Percentiles rank a stretch among this genome's conserved stretches.
These are phyloP conservation scores for Aphrophora alni DNA, from an alignment of 2,888 invertebrate genomes.

Conservation along the genomic window DNA sequence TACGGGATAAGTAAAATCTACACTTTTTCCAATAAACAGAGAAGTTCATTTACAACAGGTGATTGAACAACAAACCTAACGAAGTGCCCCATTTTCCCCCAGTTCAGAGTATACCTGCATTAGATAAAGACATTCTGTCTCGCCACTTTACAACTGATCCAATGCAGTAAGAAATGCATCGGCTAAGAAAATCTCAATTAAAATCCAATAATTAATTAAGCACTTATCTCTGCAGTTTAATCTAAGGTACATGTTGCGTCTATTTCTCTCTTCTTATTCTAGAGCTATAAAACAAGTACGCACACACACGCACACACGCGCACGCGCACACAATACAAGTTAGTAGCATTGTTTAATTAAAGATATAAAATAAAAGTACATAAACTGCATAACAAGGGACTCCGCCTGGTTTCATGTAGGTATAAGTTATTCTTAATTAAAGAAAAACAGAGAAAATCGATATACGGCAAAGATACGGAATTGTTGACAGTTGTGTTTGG, in stretches of 20 bases:
- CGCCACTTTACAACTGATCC: not conserved
- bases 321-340: not conserved
- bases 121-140: not conserved
- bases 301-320: not conserved
- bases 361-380: not conserved
- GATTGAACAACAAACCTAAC: too few species aligned
- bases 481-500: not conserved
- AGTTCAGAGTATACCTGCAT: too few species aligned
- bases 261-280: not conserved
- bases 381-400: not conserved
- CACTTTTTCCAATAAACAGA: too few species aligned
- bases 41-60: too few species aligned
- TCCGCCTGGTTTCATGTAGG: not conserved
- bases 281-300: not conserved
- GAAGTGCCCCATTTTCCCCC: too few species aligned
- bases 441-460: not conserved
- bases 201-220: not conserved
- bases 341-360: not conserved
- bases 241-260: not conserved
- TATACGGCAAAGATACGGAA: not conserved
- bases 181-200: not conserved
- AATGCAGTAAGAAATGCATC: not conserved
- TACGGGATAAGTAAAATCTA: too few species aligned
- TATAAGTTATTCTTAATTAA: not conserved
- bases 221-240: not conserved